Percentiles rank a stretch among this genome's conserved stretches.
These are phyloP conservation scores for Eudiplozoon nipponicum DNA, from an alignment of 2,888 invertebrate species.

Conservation along the genomic window DNA sequence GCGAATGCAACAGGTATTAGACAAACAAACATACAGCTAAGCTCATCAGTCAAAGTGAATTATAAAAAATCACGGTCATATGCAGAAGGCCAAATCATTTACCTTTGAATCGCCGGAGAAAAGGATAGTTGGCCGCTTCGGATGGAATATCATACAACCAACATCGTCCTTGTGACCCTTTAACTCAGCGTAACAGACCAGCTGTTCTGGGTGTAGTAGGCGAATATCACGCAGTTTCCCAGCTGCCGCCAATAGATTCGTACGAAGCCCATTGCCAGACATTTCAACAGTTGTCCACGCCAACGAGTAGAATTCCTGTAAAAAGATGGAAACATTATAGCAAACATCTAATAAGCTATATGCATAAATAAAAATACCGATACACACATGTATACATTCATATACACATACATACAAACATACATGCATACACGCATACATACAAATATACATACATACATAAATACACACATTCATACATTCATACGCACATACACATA, in stretches of 20 bases:
- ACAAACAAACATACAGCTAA: not conserved
- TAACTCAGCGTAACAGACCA: constrained; percentile 22
- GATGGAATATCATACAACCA: constrained; percentile 16
- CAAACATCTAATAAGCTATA: not conserved
- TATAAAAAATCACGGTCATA: too few relatives aligned
- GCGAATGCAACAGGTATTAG: not conserved
- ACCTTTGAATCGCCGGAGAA: constrained; percentile 13
- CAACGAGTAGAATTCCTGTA: constrained; percentile 27
- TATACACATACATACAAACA: too few relatives aligned
- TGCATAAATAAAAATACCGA: not conserved
- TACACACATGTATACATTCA: too few relatives aligned
- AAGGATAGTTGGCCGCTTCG: constrained; percentile 8
- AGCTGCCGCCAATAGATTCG: constrained; percentile 23
- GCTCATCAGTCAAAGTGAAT: not conserved
- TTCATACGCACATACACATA: too few relatives aligned
- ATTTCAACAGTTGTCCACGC: constrained; percentile 27
- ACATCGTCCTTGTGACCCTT: constrained; percentile 19
- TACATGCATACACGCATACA: too few relatives aligned
- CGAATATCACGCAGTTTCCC: constrained; percentile 21
- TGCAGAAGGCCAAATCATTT: too few relatives aligned
- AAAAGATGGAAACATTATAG: constrained; percentile 12
- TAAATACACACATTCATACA: too few relatives aligned
- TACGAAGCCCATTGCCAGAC: constrained; percentile 16
- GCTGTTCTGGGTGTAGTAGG: constrained; percentile 23
- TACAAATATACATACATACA: too few relatives aligned